A percentile compares a stretch with the other conserved stretches of the same genome.
Evolutionary conservation across 2,113 vertebrate species (phyloP).

Genomic region (Corydoras sp.): DNA sequence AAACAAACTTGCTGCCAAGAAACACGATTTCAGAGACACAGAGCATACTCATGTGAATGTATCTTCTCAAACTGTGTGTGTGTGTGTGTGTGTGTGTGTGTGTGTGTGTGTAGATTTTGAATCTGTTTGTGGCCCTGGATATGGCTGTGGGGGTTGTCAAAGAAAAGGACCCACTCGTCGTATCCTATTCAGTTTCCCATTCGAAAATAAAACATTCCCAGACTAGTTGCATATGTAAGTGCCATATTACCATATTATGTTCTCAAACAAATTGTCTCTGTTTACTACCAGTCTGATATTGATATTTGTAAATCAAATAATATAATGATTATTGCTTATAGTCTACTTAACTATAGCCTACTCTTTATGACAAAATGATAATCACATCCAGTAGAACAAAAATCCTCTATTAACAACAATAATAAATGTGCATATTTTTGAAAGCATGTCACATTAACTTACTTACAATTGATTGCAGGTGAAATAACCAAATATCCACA

Average conservation of each 20-base stretch:
- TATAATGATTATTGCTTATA: no score
- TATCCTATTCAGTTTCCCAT: conserved; percentile 7
- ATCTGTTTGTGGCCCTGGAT: conserved; percentile 32
- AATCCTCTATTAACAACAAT: no score
- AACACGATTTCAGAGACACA: conserved; percentile 38
- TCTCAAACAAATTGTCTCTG: neutral
- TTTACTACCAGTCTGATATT: neutral
- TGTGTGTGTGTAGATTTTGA: conserved; percentile 32
- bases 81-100: conserved; percentile 17
- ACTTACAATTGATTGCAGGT: no score
- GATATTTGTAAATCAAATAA: neutral
- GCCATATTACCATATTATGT: neutral
- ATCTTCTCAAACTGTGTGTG: conserved; percentile 13
- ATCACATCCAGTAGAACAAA: no score
- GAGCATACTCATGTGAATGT: conserved; percentile 34
- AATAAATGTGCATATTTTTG: no score
- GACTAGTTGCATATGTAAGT: conserved; percentile 40
- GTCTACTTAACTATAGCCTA: no score
- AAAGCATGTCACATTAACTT: no score
- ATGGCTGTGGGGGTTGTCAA: neutral
- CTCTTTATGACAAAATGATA: no score
- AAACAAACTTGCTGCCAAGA: conserved; percentile 38
- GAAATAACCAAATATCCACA: no score
- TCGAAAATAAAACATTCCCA: conserved; percentile 5
- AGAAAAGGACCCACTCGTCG: conserved; percentile 15